Evolutionary conservation across 1,140 invertebrate species (phyloP), one percentile per base, ranked within the genome.

Genomic region (Drosophila parabipectinata): DNA sequence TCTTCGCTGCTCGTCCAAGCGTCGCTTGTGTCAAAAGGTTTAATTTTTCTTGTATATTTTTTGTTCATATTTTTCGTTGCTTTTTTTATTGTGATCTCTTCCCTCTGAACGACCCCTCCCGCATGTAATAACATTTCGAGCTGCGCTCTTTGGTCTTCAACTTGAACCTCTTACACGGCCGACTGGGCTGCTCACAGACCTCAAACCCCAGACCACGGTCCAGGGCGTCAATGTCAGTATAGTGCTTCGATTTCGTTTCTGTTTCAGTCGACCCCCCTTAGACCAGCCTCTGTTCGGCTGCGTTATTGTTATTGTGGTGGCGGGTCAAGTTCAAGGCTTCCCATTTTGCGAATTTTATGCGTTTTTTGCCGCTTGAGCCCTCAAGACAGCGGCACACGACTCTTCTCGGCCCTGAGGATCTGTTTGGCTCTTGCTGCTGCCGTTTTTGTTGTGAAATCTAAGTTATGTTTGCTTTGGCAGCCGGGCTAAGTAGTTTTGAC

Each of bases 241-340:
- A 47, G 18, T 47, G 52, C 75, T 78, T 87, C 79, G 83, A 81
- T 76, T 77, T 60, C 58, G 64, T 68, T 78, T 82, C 59, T 15
- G 41, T 44, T 44, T 44, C 5, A 14, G 14, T 41, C 39, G 15
- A 44, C 41, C 58, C 74, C 72, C 78, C 66, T 61, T 81, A 64
- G 64, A 64, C 68, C 77, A 51, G 51, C 60, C 34, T 47, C 73
- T 48, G 72, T 53, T 21, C 39, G 54, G 7, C 53, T 51, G n/a
- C 12, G 77, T 87, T 81, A 82, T 81, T 87, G 69, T 79, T 82
- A 72, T 85, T 87, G 64, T 62, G 59, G 52, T 18, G 63, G 61
- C 76, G 68, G 83, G 83, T 88, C 83, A 88, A 88, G 83, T 88
- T 88, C 83, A 88, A 88, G 83, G 83, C 83, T 88, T 88, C 79